These are phyloP conservation scores for Leucopsar rothschildi DNA, from an alignment of 2,113 vertebrate species.

Conservation along the genomic window DNA sequence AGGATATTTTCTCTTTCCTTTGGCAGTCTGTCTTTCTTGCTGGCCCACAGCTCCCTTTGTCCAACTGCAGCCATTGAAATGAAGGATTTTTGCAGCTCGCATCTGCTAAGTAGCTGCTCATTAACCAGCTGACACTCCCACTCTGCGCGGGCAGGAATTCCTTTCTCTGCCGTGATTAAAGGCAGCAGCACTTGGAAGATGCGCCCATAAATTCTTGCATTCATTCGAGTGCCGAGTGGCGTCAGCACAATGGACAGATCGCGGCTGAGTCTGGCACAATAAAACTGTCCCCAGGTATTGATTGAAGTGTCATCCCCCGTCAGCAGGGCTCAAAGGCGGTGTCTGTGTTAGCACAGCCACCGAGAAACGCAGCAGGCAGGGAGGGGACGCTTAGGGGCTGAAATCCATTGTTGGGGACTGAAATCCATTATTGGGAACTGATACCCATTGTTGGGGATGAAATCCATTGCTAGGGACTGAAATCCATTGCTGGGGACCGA, in stretches of 20 bases:
- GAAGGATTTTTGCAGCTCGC: constrained; percentile 14
- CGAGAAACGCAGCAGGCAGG: neutral
- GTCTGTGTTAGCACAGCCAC: neutral
- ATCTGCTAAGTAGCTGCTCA: constrained; percentile 15
- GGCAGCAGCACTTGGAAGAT: neutral
- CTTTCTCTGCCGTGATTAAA: constrained; percentile 16
- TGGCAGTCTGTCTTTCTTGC: neutral
- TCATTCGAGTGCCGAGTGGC: neutral
- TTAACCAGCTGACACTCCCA: neutral
- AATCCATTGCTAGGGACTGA: no score
- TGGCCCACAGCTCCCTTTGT: neutral
- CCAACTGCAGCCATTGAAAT: neutral
- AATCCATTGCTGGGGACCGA: neutral
- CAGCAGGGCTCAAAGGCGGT: neutral
- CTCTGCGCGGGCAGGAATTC: neutral
- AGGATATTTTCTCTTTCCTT: neutral
- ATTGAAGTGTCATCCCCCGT: neutral
- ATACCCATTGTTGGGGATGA: no score
- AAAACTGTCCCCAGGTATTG: neutral
- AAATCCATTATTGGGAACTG: neutral
- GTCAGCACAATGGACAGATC: neutral
- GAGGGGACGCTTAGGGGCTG: neutral
- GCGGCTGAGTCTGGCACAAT: neutral
- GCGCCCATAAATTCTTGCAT: constrained; percentile 28
- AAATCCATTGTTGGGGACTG: neutral